Evolutionary conservation across 1,140 invertebrate genomes (phyloP).

Genomic region (Trinorchestia longiramus): DNA sequence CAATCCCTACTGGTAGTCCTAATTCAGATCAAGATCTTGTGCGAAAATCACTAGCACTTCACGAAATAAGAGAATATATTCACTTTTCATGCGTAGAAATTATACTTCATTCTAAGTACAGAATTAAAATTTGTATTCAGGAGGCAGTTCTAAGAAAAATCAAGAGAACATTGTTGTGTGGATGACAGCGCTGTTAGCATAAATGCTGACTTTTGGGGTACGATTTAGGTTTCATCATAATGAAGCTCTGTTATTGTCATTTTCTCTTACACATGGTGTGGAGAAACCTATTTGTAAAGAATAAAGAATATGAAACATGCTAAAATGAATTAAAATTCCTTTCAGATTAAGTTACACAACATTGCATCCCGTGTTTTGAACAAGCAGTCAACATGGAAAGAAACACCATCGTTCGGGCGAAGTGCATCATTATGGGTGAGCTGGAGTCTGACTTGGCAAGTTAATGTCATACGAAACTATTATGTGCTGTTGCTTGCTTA

Average conservation of each 20-base stretch:
- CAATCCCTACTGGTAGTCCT: no score
- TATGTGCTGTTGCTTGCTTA: no score
- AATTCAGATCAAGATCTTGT: no score
- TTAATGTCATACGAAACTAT: no score
- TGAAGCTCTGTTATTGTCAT: not conserved
- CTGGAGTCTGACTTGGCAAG: not conserved
- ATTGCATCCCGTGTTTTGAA: no score
- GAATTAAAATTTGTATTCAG: not conserved
- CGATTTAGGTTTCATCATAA: not conserved
- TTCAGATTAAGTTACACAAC: no score
- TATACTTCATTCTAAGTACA: not conserved
- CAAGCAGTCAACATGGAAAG: not conserved
- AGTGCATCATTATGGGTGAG: constrained; percentile 43
- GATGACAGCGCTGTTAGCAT: not conserved
- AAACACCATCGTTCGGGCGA: constrained; percentile 1
- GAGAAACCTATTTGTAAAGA: no score
- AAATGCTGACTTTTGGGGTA: not conserved
- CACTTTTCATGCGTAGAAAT: not conserved
- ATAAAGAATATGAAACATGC: no score
- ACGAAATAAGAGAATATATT: not conserved
- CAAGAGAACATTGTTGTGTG: not conserved
- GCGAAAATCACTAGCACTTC: not conserved
- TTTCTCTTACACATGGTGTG: no score
- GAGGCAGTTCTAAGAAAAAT: no score
- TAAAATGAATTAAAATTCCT: no score